phyloP scores from a whole-genome alignment of 2,113 vertebrate species.

The Ammospiza nelsoni region DNA sequence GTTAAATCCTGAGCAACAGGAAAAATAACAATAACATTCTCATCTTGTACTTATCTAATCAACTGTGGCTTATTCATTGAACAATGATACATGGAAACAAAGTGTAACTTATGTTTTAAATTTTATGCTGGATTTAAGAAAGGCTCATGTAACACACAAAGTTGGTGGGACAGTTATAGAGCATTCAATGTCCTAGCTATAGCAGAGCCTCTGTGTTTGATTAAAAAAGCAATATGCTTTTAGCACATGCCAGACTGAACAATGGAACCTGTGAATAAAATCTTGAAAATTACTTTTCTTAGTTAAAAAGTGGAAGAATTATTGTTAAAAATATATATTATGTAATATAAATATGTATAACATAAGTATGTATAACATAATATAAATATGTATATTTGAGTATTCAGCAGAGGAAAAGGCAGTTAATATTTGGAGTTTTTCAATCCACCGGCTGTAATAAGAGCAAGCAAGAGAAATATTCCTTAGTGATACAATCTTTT shows the following conservation, averaged over 20 bases:
- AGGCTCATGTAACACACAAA: background rate
- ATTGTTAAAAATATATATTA: background rate
- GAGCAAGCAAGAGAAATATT: background rate
- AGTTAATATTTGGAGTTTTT: background rate
- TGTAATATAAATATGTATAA: too few species aligned
- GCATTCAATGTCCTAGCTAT: background rate
- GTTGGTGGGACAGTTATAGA: background rate
- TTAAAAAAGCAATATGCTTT: background rate
- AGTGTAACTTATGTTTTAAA: background rate
- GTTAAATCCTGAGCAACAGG: background rate
- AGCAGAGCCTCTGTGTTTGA: background rate
- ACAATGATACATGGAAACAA: background rate
- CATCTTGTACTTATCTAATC: background rate
- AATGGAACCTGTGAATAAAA: background rate
- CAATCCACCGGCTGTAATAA: background rate
- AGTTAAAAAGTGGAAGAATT: background rate
- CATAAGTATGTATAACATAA: too few species aligned
- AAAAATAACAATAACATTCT: background rate
- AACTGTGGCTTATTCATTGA: background rate
- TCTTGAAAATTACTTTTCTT: background rate
- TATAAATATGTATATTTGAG: background rate
- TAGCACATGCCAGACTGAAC: background rate
- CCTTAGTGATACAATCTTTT: background rate
- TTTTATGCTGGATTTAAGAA: background rate
- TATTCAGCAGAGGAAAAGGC: background rate